Conservation (phyloP, 2,888 invertebrate species). For the Archaeoteleia sp. region DNA sequence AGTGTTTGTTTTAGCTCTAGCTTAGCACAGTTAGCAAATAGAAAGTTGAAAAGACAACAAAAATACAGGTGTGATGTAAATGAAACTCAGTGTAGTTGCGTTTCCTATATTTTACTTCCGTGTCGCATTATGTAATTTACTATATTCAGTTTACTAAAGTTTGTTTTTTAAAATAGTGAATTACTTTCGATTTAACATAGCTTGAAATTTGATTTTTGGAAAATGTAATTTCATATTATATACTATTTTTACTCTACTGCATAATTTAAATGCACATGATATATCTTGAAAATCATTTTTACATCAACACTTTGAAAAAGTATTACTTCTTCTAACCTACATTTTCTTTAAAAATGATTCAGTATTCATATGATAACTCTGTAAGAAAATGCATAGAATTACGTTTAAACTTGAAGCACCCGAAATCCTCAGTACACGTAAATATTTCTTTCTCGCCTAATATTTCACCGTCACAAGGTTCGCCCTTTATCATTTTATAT, state of each 20-base stretch:
- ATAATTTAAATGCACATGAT: too few relatives aligned
- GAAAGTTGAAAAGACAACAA: slow-evolving; percentile 30
- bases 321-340: slow-evolving; percentile 3
- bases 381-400: slow-evolving; percentile 26
- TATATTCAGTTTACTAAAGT: too few relatives aligned
- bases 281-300: too few relatives aligned
- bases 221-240: too few relatives aligned
- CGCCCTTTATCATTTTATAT: slow-evolving; percentile 18
- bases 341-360: slow-evolving; percentile 8
- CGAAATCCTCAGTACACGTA: slow-evolving; percentile 11
- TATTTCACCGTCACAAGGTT: slow-evolving; percentile 12
- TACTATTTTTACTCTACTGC: too few relatives aligned
- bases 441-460: slow-evolving; percentile 22
- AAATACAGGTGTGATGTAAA: slow-evolving; percentile 20
- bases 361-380: slow-evolving; percentile 21
- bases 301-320: too few relatives aligned
- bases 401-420: slow-evolving; percentile 17
- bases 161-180: slow-evolving; percentile 9
- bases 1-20: slow-evolving; percentile 43
- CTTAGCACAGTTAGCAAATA: slow-evolving; percentile 40
- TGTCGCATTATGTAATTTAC: slow-evolving; percentile 7
- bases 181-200: too few relatives aligned
- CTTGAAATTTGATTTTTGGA: too few relatives aligned
- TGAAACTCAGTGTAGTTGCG: slow-evolving; percentile 19
- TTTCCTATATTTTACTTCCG: slow-evolving; percentile 16